phyloP scores from a whole-genome alignment of 2,797 vertebrate species.

The Loriculus beryllinus region DNA sequence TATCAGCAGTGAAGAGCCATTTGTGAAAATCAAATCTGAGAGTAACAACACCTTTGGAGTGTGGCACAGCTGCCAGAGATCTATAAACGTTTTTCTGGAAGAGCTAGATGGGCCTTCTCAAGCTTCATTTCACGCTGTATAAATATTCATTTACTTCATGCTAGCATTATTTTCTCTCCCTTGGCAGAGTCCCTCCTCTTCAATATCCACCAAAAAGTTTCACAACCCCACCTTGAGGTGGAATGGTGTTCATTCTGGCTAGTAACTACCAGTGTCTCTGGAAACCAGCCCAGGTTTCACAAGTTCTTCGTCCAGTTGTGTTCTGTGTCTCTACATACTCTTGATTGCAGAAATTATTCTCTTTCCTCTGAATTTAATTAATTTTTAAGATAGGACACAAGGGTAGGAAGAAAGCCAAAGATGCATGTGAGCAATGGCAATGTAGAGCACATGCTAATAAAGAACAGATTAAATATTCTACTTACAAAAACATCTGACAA shows the following conservation, averaged over 20 bases:
- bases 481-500: neutral
- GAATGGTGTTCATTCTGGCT: neutral
- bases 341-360: neutral
- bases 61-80: neutral
- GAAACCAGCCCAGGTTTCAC: neutral
- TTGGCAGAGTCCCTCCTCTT: neutral
- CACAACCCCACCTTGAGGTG: neutral
- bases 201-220: neutral
- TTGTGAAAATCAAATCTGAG: slow-evolving; percentile 9
- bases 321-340: neutral
- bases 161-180: neutral
- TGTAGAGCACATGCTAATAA: neutral
- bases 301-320: neutral
- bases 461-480: neutral
- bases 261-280: neutral
- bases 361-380: neutral
- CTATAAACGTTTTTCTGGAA: neutral
- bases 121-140: neutral
- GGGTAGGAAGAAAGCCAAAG: neutral
- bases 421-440: neutral
- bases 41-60: neutral
- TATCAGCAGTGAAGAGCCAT: neutral
- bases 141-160: slow-evolving; percentile 1
- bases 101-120: neutral
- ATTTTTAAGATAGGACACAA: neutral